Conservation (phyloP, 2,888 invertebrate species). For the Acholoe squamosa region DNA sequence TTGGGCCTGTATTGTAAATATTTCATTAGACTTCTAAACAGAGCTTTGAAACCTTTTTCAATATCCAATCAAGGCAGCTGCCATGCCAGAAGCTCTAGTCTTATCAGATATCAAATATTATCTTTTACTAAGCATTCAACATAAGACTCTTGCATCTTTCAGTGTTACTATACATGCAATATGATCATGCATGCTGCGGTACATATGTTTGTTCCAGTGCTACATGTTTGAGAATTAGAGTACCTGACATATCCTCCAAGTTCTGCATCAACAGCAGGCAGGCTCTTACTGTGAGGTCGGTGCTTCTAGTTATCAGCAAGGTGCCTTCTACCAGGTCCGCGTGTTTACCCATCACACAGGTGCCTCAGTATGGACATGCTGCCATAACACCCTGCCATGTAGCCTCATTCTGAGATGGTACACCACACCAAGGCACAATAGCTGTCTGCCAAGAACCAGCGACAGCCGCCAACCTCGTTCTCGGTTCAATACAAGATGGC, state of each 20-base stretch:
- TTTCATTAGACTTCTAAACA: no score
- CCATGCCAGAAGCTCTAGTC: no score
- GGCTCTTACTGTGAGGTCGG: neutral
- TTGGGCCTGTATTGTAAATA: no score
- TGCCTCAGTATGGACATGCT: neutral
- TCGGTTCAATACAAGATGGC: conserved; percentile 21
- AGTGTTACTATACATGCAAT: no score
- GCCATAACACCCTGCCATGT: neutral
- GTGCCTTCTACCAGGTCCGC: neutral
- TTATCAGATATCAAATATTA: no score
- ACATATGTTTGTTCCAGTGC: no score
- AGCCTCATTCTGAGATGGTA: neutral
- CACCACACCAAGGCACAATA: neutral
- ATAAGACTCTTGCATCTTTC: no score
- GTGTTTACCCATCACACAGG: conserved; percentile 1
- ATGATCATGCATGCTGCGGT: no score
- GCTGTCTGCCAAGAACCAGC: neutral
- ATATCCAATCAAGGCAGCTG: no score
- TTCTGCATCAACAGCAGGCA: neutral
- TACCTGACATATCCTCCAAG: neutral
- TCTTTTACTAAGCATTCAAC: no score
- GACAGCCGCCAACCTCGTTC: neutral
- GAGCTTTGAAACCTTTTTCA: no score
- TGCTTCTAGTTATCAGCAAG: neutral
- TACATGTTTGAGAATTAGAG: no score